A percentile compares a stretch with the other conserved stretches of the same genome.
Evolutionary conservation across 37 sponge, comb jelly and placozoan genomes (phyloP).

Genomic region (Agelas oroides): DNA sequence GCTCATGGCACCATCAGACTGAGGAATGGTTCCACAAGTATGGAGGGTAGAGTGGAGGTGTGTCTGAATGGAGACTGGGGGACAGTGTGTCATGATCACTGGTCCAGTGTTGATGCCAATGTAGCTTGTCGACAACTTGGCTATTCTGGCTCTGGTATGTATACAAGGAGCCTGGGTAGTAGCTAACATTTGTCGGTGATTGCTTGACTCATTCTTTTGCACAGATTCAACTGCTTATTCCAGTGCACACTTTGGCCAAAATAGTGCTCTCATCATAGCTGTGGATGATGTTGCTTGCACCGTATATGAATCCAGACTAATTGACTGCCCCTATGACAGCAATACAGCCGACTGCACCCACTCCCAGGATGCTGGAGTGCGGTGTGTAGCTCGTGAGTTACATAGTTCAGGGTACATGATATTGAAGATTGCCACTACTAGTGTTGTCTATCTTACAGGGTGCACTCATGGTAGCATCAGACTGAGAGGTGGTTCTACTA

Average conservation of each 20-base stretch:
- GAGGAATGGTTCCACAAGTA: no score
- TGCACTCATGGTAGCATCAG: background rate
- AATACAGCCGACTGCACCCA: background rate
- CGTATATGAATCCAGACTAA: background rate
- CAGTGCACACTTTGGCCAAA: background rate
- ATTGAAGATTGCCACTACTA: no score
- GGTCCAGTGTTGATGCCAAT: background rate
- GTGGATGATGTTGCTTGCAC: background rate
- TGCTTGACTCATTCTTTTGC: no score
- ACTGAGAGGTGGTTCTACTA: background rate
- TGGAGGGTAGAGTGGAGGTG: slow-evolving; percentile 27
- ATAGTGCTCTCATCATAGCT: no score
- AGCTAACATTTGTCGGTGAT: no score
- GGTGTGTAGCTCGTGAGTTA: background rate
- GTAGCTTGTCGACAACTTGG: slow-evolving; percentile 28
- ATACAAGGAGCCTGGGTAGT: no score
- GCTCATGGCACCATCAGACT: no score
- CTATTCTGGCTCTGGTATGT: no score
- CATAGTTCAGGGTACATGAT: no score
- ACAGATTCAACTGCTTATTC: no score
- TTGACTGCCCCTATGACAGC: background rate
- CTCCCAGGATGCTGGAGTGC: background rate
- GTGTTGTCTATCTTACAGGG: no score
- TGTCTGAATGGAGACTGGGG: slow-evolving; percentile 12
- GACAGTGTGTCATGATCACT: background rate